A percentile compares a stretch with the other conserved stretches of the same genome.
Conservation (phyloP, 1,140 invertebrate genomes). For the Pygmarrhopalites habei region DNA sequence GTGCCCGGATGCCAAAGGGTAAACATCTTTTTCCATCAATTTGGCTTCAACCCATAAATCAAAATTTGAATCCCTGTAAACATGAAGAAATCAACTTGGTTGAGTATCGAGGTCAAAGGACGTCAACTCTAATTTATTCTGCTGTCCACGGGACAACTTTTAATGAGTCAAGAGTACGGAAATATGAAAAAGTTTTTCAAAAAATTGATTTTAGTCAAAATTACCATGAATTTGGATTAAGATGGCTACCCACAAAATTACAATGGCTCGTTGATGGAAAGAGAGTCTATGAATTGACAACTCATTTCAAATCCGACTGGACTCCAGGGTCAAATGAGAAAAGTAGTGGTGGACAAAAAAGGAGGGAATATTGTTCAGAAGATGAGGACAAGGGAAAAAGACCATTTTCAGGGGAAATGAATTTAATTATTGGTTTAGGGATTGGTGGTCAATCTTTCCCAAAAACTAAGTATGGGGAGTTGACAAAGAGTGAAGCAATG, state of each 20-base stretch:
- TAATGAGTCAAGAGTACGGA: constrained; percentile 10
- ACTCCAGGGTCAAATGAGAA: too few relatives aligned
- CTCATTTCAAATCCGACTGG: constrained; percentile 34
- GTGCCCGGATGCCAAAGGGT: constrained; percentile 31
- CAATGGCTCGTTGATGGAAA: constrained; percentile 27
- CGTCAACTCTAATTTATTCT: constrained; percentile 23
- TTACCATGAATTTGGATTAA: constrained; percentile 34
- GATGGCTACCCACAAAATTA: constrained; percentile 27
- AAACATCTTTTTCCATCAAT: constrained; percentile 33
- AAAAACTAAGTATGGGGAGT: constrained; percentile 13
- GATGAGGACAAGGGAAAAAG: constrained; percentile 22
- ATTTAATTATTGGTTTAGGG: constrained; percentile 21
- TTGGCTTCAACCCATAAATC: constrained; percentile 27
- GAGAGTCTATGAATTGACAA: constrained; percentile 24
- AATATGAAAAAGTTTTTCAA: constrained; percentile 23
- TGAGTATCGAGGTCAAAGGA: constrained; percentile 23
- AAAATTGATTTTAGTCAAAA: constrained; percentile 25
- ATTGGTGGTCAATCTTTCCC: constrained; percentile 33
- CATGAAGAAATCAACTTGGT: constrained; percentile 36
- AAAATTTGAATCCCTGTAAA: constrained; percentile 29
- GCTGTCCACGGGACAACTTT: constrained; percentile 22
- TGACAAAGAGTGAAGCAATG: constrained; percentile 27
- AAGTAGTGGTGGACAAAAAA: too few relatives aligned
- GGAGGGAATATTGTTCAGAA: too few relatives aligned
- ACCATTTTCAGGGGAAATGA: constrained; percentile 26